Conservation (phyloP, 1,140 invertebrate genomes). For the Bombus waltoni region DNA sequence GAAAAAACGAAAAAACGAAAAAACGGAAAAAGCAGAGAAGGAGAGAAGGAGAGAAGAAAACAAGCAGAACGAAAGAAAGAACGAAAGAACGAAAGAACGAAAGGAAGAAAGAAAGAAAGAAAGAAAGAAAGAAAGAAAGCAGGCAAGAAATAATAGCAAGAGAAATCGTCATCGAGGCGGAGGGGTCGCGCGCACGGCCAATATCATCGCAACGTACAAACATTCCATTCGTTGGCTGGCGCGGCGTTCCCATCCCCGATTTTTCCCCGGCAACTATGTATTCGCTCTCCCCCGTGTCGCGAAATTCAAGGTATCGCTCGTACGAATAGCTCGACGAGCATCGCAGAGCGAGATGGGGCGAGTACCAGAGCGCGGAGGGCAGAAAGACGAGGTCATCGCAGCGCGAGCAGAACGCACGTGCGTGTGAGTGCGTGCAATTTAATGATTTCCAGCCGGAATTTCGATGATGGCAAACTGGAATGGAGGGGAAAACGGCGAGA, state of each 20-base stretch:
- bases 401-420: slow-evolving; percentile 65
- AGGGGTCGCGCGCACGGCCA: slow-evolving; percentile 1
- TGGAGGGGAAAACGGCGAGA: slow-evolving; percentile 31
- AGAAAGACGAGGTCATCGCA: slow-evolving; percentile 62
- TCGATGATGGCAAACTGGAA: slow-evolving; percentile 76
- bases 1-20: too few relatives aligned
- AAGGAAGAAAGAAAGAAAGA: rapidly evolving
- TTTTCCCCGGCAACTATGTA: slow-evolving; percentile 55
- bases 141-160: neutral
- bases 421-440: slow-evolving; percentile 74
- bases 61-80: too few relatives aligned
- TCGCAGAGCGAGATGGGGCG: slow-evolving; percentile 25
- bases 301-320: slow-evolving; percentile 66
- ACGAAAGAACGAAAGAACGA: too few relatives aligned
- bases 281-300: slow-evolving; percentile 44
- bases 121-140: too few relatives aligned
- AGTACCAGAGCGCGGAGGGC: slow-evolving; percentile 21
- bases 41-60: too few relatives aligned
- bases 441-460: slow-evolving; percentile 78
- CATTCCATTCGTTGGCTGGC: slow-evolving; percentile 45
- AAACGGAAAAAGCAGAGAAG: too few relatives aligned
- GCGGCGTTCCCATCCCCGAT: slow-evolving; percentile 57
- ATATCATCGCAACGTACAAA: slow-evolving; percentile 50
- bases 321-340: slow-evolving; percentile 56
- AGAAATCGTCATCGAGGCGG: neutral